Base-by-base conservation (phyloP, 2,113 vertebrate species). In the Dissostichus mawsoni region DNA sequence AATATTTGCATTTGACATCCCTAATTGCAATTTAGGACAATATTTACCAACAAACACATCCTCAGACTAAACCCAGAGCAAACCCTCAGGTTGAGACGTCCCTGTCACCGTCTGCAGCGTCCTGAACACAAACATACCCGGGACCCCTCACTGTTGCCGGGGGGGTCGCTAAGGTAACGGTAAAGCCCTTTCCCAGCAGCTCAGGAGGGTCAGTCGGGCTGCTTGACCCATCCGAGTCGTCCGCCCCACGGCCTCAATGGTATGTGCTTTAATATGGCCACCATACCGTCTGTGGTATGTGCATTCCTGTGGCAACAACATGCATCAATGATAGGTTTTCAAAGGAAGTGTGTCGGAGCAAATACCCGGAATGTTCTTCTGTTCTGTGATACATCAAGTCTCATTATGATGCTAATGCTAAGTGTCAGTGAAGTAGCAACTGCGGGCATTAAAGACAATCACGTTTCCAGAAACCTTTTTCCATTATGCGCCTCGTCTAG, bases 111-210 rank as follows among this genome's bases (percentile, higher is more conserved):
- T 62, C 56, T 76, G 53, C 80, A 72, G 92, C 84, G 87, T 94
- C 91, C 87, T 75, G 53, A 88, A 92, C 86, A 74, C 84, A 85
- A 78, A 90, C 94, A 95, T 94, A 94, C 86, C 90, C 93, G 78
- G 80, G 87, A 89, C 82, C 88, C 90, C 87, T 94, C 89, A 88
- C 87, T 87, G 93, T 94, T 92, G 90, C 90, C 63, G 86, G 62
- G 89, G 25, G 68, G 81, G 92, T 95, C 80, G 70, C 92, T 86
- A 84, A 50, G 94, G 95, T 90, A 90, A 95, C 93, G 1, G n/a
- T 51, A 72, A 82, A 93, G 71, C 89, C 82, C 81, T 80, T 81
- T 90, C 83, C 80, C 79, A 83, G 86, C 69, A 78, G 83, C 87
- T 92, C 87, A 74, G 73, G 76, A 91, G 89, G 87, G 90, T 90